phyloP scores from a whole-genome alignment of 2,888 invertebrate genomes.

The Eurois occulta region DNA sequence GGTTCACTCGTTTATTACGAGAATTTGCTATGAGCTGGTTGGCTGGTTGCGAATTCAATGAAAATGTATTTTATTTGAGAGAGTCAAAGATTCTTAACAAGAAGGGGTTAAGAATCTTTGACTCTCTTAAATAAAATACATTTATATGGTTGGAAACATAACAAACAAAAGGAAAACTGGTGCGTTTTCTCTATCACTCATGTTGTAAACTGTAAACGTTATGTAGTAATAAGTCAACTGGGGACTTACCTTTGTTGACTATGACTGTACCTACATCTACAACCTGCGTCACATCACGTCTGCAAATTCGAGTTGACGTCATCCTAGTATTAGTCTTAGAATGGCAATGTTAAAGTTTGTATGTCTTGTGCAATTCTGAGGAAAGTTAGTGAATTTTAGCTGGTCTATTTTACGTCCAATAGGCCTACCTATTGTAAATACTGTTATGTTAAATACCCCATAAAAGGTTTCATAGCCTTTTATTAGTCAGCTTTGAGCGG shows the following conservation, averaged over 20 bases:
- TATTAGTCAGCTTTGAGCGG: neutral
- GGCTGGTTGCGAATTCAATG: too few species aligned
- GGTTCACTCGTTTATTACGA: neutral
- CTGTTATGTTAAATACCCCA: too few species aligned
- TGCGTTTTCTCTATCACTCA: neutral
- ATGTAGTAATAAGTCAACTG: slow-evolving; percentile 8
- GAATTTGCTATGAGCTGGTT: neutral
- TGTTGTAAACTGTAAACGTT: slow-evolving; percentile 8
- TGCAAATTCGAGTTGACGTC: slow-evolving; percentile 46
- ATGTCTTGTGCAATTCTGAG: slow-evolving; percentile 11
- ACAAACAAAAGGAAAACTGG: neutral
- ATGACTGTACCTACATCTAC: slow-evolving; percentile 9
- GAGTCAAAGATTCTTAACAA: neutral
- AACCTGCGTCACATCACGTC: slow-evolving; percentile 51
- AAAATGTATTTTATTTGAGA: neutral
- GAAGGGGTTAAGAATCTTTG: too few species aligned
- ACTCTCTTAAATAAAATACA: too few species aligned
- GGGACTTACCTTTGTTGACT: slow-evolving; percentile 40
- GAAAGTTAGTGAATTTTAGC: neutral
- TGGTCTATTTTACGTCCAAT: neutral
- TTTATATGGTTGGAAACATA: neutral
- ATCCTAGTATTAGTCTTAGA: neutral
- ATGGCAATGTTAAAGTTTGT: slow-evolving; percentile 1
- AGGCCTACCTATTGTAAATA: too few species aligned
- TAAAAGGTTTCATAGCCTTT: neutral